These are phyloP conservation scores for Temnothorax ravouxi DNA, from an alignment of 2,888 invertebrate genomes.

Conservation along the genomic window DNA sequence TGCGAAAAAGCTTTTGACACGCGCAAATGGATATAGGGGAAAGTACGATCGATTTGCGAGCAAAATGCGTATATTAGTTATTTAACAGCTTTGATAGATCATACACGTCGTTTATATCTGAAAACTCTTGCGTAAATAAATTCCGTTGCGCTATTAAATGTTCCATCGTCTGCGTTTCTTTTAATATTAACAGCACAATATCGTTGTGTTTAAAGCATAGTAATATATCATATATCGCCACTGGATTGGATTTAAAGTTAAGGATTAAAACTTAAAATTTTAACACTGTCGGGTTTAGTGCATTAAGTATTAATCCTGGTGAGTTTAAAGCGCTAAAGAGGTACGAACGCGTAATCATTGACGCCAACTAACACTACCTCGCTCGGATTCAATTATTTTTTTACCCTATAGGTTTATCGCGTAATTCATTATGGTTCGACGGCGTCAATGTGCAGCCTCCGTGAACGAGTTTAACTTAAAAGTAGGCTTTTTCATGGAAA, in stretches of 20 bases:
- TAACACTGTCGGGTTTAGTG: not conserved
- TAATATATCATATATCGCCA: not conserved
- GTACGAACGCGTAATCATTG: not conserved
- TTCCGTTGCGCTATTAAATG: conserved; percentile 15
- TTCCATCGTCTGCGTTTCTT: not conserved
- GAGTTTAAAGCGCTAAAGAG: not conserved
- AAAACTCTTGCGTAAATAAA: conserved; percentile 19
- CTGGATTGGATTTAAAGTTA: not conserved
- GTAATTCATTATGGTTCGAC: conserved; percentile 60
- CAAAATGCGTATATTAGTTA: conserved; percentile 27
- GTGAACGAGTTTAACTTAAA: conserved; percentile 68
- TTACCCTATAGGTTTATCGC: conserved; percentile 32
- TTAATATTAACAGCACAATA: not conserved
- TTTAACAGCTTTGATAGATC: conserved; percentile 30
- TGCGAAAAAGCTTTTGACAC: conserved; percentile 43
- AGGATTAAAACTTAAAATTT: not conserved
- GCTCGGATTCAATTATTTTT: conserved; percentile 42
- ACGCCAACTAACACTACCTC: not conserved
- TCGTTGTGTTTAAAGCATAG: not conserved
- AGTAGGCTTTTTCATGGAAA: conserved; percentile 31
- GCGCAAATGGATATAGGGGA: conserved; percentile 19
- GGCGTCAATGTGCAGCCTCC: conserved; percentile 30
- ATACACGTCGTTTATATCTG: not conserved
- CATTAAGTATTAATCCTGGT: not conserved
- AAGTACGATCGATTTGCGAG: conserved; percentile 10